phyloP scores from a whole-genome alignment of 1,140 invertebrate genomes.

The Daktulosphaira vitifoliae region DNA sequence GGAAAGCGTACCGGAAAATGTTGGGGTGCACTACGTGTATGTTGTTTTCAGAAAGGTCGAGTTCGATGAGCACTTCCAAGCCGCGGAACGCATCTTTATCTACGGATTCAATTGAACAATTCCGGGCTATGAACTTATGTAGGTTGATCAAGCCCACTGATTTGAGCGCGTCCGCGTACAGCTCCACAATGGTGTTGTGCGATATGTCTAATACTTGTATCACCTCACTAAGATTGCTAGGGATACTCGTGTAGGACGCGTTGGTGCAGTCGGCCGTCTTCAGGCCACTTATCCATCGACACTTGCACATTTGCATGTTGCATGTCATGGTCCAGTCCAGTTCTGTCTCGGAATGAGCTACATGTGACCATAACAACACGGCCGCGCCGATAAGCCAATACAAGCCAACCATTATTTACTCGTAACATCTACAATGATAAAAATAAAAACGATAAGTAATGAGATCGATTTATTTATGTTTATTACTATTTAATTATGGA shows the following conservation, averaged over 20 bases:
- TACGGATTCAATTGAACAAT: conserved; percentile 61
- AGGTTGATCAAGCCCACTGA: conserved; percentile 62
- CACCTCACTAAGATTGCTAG: conserved; percentile 58
- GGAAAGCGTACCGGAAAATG: conserved; percentile 59
- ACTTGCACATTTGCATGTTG: conserved; percentile 53
- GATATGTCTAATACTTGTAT: conserved; percentile 67
- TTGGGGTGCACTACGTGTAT: conserved; percentile 43
- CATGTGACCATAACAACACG: background rate
- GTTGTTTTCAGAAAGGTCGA: conserved; percentile 70
- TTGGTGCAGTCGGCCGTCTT: conserved; percentile 68
- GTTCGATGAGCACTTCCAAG: conserved; percentile 71
- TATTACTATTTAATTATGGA: too few relatives aligned
- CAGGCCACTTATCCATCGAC: conserved; percentile 68
- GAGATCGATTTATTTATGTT: background rate
- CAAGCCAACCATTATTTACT: conserved; percentile 8
- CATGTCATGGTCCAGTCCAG: conserved; percentile 51
- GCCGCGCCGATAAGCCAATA: background rate
- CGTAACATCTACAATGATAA: conserved; percentile 2
- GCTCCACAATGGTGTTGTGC: conserved; percentile 56
- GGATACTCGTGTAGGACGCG: conserved; percentile 55
- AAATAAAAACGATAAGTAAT: background rate
- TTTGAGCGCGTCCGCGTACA: conserved; percentile 60
- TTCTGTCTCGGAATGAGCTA: conserved; percentile 34
- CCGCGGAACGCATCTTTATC: conserved; percentile 64
- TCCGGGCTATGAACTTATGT: conserved; percentile 65